These are phyloP conservation scores for Murina feae DNA, from an alignment of 2,113 vertebrate genomes.

Conservation along the genomic window DNA sequence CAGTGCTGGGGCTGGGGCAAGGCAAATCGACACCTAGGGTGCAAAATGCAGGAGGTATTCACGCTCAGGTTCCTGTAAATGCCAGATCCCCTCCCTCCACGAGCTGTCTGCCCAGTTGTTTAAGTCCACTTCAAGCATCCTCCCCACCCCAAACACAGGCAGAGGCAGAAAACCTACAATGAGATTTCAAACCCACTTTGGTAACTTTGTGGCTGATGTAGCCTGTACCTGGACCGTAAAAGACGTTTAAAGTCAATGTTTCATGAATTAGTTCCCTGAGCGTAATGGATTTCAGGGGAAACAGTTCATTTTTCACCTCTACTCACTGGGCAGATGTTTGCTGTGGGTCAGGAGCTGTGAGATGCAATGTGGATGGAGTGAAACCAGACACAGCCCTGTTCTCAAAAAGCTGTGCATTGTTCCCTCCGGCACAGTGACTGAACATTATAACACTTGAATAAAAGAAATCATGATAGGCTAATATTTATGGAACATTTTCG, in stretches of 20 bases:
- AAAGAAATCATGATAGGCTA: neutral
- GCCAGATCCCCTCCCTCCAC: neutral
- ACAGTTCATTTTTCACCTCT: neutral
- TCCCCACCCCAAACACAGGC: neutral
- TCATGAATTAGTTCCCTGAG: neutral
- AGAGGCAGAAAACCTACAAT: neutral
- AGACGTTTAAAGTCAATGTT: neutral
- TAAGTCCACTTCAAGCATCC: neutral
- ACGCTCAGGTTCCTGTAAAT: neutral
- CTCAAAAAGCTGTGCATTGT: neutral
- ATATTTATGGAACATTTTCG: neutral
- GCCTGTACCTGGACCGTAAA: neutral
- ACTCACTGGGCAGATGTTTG: neutral
- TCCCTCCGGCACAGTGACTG: neutral
- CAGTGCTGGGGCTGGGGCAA: neutral
- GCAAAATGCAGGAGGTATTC: neutral
- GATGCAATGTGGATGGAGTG: no score
- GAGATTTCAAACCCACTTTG: neutral
- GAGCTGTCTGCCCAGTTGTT: neutral
- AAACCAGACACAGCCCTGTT: neutral
- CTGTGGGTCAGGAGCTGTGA: neutral
- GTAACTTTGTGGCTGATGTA: neutral
- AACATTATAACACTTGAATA: neutral
- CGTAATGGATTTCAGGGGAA: neutral
- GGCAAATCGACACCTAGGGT: neutral